Conservation (phyloP, 2,113 vertebrate genomes). For the Python bivittatus region DNA sequence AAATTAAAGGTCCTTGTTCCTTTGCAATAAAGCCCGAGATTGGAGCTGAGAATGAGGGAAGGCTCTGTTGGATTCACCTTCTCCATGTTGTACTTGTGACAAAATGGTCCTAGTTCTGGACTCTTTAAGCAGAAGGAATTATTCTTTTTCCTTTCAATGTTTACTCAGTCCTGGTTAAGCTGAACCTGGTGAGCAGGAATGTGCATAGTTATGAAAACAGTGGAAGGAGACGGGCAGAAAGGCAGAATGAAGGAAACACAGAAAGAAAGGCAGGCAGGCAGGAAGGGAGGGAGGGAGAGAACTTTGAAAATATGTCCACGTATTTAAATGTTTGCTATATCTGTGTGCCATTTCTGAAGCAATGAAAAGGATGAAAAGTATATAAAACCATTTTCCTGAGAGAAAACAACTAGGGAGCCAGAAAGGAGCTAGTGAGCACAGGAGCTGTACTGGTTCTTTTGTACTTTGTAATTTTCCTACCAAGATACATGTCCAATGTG, state of each 20-base stretch:
- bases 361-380: not conserved
- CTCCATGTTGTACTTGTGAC: too few relatives aligned
- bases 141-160: not conserved
- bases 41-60: too few relatives aligned
- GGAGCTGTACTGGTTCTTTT: not conserved
- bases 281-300: too few relatives aligned
- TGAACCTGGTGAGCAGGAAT: not conserved
- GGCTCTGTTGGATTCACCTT: too few relatives aligned
- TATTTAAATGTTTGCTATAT: not conserved
- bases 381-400: not conserved
- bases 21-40: too few relatives aligned
- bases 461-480: not conserved
- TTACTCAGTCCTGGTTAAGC: not conserved
- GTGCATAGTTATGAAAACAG: not conserved
- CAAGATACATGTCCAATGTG: not conserved
- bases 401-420: not conserved
- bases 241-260: too few relatives aligned
- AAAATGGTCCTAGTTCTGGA: not conserved
- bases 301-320: not conserved
- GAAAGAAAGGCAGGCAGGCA: too few relatives aligned
- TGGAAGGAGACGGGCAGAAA: not conserved
- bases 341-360: not conserved
- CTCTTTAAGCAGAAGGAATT: not conserved
- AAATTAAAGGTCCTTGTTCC: too few relatives aligned
- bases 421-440: not conserved